Evolutionary conservation across 1,140 invertebrate species (phyloP), one percentile per base, ranked within the genome.

Genomic region (Drosophila orena): DNA sequence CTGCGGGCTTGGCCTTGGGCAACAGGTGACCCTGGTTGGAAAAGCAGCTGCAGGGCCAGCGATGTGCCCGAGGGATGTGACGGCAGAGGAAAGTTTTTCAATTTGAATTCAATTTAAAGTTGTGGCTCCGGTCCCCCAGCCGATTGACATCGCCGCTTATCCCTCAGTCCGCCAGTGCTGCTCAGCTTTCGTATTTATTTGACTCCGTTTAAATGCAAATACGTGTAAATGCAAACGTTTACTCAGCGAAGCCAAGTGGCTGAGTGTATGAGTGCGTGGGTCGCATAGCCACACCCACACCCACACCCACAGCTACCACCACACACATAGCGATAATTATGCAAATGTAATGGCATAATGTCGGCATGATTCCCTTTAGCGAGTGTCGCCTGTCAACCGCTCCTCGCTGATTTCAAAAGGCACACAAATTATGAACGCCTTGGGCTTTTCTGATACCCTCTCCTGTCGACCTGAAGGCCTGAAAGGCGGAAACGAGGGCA

Each of bases 301-400:
- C 56, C 77, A 55, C 37, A 81, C 78, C 30, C 22, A 4, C 17
- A 46, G 34, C 30, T n/a, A 46, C 42, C 30, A 57, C 37, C 52
- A 44, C 66, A 53, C 69, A 70, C 78, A 70, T 52, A 81, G 81
- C 56, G 80, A 86, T 86, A 86, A 86, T 86, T 86, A 86, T 86
- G 81, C 83, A 86, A 86, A 86, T 86, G 75, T 78, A 72, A 88
- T 78, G 78, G 83, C 78, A 80, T 81, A 85, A 85, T 88, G 81
- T 69, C 74, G 79, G 58, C 79, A 83, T 83, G 83, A 88, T 83
- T 88, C 78, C 69, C 20, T 66, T 70, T 50, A 75, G 70, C 52
- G 49, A 52, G 75, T 80, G 81, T 77, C 77, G 65, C 59, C 60
- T 40, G 66, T n/a, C n/a, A n/a, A n/a, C n/a, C 56, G 60, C 46